These are phyloP conservation scores for Vanessa tameamea DNA, from an alignment of 1,140 invertebrate genomes.

Conservation along the genomic window DNA sequence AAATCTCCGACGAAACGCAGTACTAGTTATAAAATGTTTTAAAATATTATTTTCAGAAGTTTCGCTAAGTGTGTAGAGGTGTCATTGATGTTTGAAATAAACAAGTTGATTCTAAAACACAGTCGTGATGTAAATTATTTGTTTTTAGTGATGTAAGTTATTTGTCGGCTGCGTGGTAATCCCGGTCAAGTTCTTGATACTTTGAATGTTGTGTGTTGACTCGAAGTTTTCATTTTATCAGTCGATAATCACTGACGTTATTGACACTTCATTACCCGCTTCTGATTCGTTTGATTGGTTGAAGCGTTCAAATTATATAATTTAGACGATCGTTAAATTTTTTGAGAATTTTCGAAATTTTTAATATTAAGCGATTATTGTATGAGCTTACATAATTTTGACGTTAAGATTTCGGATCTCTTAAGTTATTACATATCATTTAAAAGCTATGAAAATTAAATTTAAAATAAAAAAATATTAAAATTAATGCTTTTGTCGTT, in stretches of 20 bases:
- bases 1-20: constrained; percentile 23
- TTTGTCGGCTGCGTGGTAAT: not conserved
- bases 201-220: constrained; percentile 11
- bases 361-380: constrained; percentile 30
- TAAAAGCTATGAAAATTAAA: constrained; percentile 21
- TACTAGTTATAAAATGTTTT: constrained; percentile 3
- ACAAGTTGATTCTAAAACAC: constrained; percentile 63
- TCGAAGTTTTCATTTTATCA: constrained; percentile 7
- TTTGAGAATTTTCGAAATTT: constrained; percentile 16
- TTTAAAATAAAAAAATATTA: not conserved
- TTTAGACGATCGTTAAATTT: constrained; percentile 7
- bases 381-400: constrained; percentile 37
- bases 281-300: not conserved
- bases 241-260: constrained; percentile 21
- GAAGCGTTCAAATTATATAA: constrained; percentile 6
- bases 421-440: constrained; percentile 40
- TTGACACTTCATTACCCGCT: not conserved
- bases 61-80: constrained; percentile 50
- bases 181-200: not conserved
- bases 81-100: constrained; percentile 32
- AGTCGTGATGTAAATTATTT: constrained; percentile 44
- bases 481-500: constrained; percentile 8
- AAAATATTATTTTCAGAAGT: not conserved
- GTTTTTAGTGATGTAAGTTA: constrained; percentile 9
- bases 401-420: constrained; percentile 37